These are phyloP conservation scores for Galerucella nymphaeae DNA, from an alignment of 2,888 invertebrate genomes.

Conservation along the genomic window DNA sequence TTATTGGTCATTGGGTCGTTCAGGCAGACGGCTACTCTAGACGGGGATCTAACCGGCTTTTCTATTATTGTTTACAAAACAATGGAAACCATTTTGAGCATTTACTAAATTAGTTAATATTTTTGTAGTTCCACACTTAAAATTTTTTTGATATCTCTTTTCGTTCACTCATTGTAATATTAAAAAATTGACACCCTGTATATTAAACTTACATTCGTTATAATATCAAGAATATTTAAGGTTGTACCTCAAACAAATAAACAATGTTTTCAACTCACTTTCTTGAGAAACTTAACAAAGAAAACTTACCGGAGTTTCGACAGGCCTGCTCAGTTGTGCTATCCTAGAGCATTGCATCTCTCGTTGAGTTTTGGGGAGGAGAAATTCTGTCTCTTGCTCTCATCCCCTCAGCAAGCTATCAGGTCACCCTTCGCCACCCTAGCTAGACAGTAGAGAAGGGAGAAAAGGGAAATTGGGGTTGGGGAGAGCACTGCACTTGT, in stretches of 20 bases:
- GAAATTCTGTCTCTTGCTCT: slow-evolving; percentile 17
- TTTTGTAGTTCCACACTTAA: too few species aligned
- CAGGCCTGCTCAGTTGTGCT: neutral
- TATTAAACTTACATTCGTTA: too few species aligned
- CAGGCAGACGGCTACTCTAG: too few species aligned
- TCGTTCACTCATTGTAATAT: too few species aligned
- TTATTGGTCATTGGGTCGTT: too few species aligned
- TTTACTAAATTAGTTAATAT: too few species aligned
- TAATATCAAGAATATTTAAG: neutral
- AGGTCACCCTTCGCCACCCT: slow-evolving; percentile 37
- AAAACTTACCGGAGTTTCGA: neutral
- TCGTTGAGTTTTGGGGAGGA: slow-evolving; percentile 10
- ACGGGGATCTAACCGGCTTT: too few species aligned
- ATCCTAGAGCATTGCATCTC: slow-evolving; percentile 13
- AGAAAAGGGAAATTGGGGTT: slow-evolving; percentile 19
- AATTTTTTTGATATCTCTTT: too few species aligned
- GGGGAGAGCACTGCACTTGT: slow-evolving; percentile 42
- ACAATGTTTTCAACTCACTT: neutral
- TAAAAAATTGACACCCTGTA: too few species aligned
- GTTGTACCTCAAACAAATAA: neutral
- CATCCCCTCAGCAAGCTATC: slow-evolving; percentile 21
- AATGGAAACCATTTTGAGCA: too few species aligned
- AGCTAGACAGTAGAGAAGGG: slow-evolving; percentile 25
- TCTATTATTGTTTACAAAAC: too few species aligned
- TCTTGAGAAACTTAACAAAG: neutral